These are phyloP conservation scores for Athalia circularis DNA, from an alignment of 2,888 invertebrate genomes.

Conservation along the genomic window DNA sequence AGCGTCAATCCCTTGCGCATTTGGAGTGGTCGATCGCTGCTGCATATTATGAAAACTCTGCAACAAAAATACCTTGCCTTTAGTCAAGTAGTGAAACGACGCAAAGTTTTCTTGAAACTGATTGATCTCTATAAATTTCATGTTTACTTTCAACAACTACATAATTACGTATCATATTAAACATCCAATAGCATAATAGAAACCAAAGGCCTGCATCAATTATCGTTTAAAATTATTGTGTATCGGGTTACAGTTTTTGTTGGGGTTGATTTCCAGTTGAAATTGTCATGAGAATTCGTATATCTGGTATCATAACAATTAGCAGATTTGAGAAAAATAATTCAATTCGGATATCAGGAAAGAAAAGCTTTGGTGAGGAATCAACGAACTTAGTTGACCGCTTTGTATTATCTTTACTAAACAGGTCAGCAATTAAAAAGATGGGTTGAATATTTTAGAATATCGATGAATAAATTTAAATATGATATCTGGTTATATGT, in stretches of 20 bases:
- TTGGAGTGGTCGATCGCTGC: slow-evolving; percentile 85
- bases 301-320: too few relatives aligned
- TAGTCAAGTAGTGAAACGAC: neutral
- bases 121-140: neutral
- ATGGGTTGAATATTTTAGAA: slow-evolving; percentile 39
- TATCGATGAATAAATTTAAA: slow-evolving; percentile 32
- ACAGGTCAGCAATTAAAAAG: slow-evolving; percentile 37
- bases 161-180: neutral
- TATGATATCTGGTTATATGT: slow-evolving; percentile 23
- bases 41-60: slow-evolving; percentile 84
- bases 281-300: too few relatives aligned
- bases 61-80: slow-evolving; percentile 57
- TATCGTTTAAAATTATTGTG: neutral
- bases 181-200: neutral
- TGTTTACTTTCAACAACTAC: too few relatives aligned
- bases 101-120: neutral
- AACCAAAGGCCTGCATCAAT: neutral
- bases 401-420: slow-evolving; percentile 32
- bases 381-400: slow-evolving; percentile 13
- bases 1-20: slow-evolving; percentile 85
- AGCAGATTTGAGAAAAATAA: neutral
- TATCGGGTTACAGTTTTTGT: neutral
- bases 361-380: neutral
- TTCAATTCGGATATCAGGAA: neutral
- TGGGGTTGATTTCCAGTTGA: too few relatives aligned